Base-by-base conservation (phyloP, 35 echinoderm and acorn worm species). In the Holothuria glaberrima region DNA sequence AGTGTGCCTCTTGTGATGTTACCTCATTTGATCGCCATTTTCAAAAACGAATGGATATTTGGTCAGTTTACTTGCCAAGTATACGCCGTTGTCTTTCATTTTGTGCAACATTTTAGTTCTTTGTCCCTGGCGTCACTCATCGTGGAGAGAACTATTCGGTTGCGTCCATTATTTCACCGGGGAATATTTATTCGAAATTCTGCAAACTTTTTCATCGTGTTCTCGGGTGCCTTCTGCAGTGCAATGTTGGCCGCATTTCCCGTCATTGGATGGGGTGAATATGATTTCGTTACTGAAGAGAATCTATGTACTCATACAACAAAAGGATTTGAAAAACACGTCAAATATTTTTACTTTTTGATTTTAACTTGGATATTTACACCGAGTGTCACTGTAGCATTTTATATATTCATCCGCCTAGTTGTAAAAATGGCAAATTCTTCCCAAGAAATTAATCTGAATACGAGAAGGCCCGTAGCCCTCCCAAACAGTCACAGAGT, bases 281-380 rank as follows among this genome's bases (percentile, higher is more conserved):
- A 78, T 27, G 44, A 26, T 48, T 78, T 50, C 44, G 74, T 78
- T 18, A 48, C 24, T 4, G 74, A 78, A 52, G 38, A 78, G 24
- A 22, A 48, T 3, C 44, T 48, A 26, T 78, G 74, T 25, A 48
- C 74, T 12, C 44, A 41, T 17, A 78, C 74, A 41, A 48, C 50
- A 48, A n/a, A 78, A 25, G 74, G 74, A 48, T 78, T 78, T 26
- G 36, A 78, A 48, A 78, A 78, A 78, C 74, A 78, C n/a, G 41
- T 78, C 7, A 78, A 78, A 29, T 78, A 78, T 25, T 48, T 78
- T 48, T 78, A 78, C 50, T 78, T 78, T 50, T 48, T 78, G 41
- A 22, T 22, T 0, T 78, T 78, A 48, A 9, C 20, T 29, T 78
- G 41, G 44, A 78, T 48, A 78, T 7, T 78, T 24, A 27, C 29